These are phyloP conservation scores for Onchidella celtica DNA, from an alignment of 2,888 invertebrate genomes.

Conservation along the genomic window DNA sequence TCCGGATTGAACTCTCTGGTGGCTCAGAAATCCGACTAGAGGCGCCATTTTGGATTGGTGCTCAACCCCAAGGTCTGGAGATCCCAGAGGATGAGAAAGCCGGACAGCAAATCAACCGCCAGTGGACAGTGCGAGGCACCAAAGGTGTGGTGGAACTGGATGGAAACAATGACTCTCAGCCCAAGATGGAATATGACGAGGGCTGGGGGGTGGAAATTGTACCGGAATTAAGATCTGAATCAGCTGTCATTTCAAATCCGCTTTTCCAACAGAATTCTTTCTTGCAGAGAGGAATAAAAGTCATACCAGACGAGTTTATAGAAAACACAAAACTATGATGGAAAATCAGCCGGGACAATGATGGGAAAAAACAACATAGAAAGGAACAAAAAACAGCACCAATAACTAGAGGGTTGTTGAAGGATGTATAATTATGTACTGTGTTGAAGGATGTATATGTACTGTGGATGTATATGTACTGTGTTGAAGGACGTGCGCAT, in stretches of 20 bases:
- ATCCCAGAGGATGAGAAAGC: slow-evolving; percentile 55
- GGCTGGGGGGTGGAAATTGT: slow-evolving; percentile 43
- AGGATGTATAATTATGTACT: too few species aligned
- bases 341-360: too few species aligned
- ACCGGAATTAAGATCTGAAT: slow-evolving; percentile 64
- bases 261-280: slow-evolving; percentile 55
- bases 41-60: slow-evolving; percentile 75
- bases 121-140: slow-evolving; percentile 64
- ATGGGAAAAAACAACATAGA: too few species aligned
- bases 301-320: slow-evolving; percentile 58
- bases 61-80: slow-evolving; percentile 65
- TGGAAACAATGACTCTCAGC: slow-evolving; percentile 1
- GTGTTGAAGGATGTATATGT: too few species aligned
- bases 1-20: slow-evolving; percentile 75
- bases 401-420: too few species aligned
- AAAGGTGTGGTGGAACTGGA: background rate
- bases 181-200: slow-evolving; percentile 46
- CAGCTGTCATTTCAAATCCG: slow-evolving; percentile 65
- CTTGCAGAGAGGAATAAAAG: slow-evolving; percentile 30
- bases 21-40: slow-evolving; percentile 70
- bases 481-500: too few species aligned
- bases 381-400: too few species aligned
- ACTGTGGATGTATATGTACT: too few species aligned
- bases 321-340: slow-evolving; percentile 64
- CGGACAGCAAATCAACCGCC: slow-evolving; percentile 59